Conservation (phyloP, 1,140 invertebrate species). For the Hycleus phaleratus region DNA sequence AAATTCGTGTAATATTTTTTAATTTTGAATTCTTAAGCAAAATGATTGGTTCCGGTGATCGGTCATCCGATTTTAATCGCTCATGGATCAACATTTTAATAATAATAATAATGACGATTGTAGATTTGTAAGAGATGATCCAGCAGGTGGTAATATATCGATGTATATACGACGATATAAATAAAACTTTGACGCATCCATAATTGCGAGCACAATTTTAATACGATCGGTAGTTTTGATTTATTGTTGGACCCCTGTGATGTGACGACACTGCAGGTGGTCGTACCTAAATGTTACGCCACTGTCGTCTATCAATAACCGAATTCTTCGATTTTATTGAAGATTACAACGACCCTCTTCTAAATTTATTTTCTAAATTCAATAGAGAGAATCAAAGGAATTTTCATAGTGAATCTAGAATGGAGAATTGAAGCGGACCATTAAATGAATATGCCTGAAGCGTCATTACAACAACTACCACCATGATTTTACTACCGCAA, state of each 20-base stretch:
- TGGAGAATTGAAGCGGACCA: constrained; percentile 11
- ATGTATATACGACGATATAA: constrained; percentile 23
- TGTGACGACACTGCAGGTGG: constrained; percentile 22
- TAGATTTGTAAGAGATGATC: constrained; percentile 10
- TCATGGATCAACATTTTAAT: background rate
- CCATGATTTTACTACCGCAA: no score
- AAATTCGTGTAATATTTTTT: no score
- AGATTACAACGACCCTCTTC: background rate
- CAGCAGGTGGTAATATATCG: constrained; percentile 27
- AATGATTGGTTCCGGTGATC: constrained; percentile 8
- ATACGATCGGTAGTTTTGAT: constrained; percentile 37
- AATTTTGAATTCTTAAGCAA: no score
- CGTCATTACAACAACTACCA: background rate
- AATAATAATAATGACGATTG: constrained; percentile 4
- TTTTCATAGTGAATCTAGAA: constrained; percentile 11
- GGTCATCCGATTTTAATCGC: constrained; percentile 13
- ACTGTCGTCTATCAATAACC: constrained; percentile 9
- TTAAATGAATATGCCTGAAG: constrained; percentile 27
- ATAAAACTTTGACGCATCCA: constrained; percentile 36
- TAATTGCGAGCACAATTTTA: constrained; percentile 35
- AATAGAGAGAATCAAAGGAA: constrained; percentile 17
- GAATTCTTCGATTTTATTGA: background rate
- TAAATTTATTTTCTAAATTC: no score
- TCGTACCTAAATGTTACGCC: constrained; percentile 25
- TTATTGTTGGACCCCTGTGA: constrained; percentile 30